Base-by-base conservation (phyloP, 2,113 vertebrate genomes). In the Rhabdomys dilectus region DNA sequence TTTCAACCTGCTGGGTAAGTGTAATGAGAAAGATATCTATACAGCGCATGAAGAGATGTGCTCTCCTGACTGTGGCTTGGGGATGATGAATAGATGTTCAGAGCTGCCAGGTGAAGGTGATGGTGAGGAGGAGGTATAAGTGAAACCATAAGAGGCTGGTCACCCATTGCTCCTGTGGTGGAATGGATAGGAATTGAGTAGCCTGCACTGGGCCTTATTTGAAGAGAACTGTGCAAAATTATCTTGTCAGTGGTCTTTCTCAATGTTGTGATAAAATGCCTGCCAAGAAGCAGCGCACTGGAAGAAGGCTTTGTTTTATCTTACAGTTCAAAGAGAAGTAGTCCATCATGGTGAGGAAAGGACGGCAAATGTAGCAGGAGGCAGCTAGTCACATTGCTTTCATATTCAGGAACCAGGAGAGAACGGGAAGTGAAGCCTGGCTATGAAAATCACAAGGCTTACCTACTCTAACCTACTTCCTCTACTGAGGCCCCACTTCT, bases 51-150 rank as follows among this genome's bases (percentile, higher is more conserved):
- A 87, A 68, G 45, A 19, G 4, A n/a, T 29, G 19, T 0, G 13
- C 73, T 51, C 64, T 26, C 6, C 1, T 42, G 16, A 11, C 19
- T 21, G 56, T 7, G 1, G 10, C 82, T 72, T 72, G n/a, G 56
- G 34, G 5, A 53, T 5, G 5, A 51, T 34, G 0, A 1, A 3
- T 31, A 70, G 29, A 82, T 68, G 31, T 36, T 56, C 6, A 13
- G 56, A 76, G n/a, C 10, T 86, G 42, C 51, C n/a, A 91, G 70
- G 48, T 39, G 72, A 36, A 82, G 36, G 4, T 86, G 51, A 7
- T 0, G 7, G n/a, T 60, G 11, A 42, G 66, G 34, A 95, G 84
- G 29, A 75, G 68, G 3, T 60, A 45, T 77, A 89, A 34, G 11
- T n/a, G 26, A 76, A 39, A 45, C 22, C 5, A 8, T 39, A n/a